Percentiles rank a stretch among this genome's conserved stretches.
phyloP scores from a whole-genome alignment of 2,113 vertebrate genomes.

The rabbit (Oryctolagus cuniculus) region DNA sequence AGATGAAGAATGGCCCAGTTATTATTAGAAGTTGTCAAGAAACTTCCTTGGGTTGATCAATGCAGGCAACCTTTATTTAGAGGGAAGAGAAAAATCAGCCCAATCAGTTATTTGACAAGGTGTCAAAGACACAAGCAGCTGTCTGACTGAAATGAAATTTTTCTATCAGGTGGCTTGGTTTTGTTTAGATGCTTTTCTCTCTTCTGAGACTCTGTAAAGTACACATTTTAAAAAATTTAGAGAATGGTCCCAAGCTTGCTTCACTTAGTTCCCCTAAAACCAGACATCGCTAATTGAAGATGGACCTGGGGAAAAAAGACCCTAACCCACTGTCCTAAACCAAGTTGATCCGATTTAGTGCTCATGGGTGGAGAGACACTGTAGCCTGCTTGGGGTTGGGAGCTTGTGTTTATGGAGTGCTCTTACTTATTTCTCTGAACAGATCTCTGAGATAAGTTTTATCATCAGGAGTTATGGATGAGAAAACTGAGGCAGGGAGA shows the following conservation, averaged over 20 bases:
- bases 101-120: slow-evolving; percentile 64
- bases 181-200: slow-evolving; percentile 22
- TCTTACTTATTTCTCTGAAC: background rate
- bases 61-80: slow-evolving; percentile 61
- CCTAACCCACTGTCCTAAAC: background rate
- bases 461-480: background rate
- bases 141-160: slow-evolving; percentile 56
- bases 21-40: slow-evolving; percentile 69
- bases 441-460: background rate
- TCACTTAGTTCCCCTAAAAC: background rate
- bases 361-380: background rate
- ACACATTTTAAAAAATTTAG: background rate
- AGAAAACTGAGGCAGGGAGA: background rate
- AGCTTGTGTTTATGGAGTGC: background rate
- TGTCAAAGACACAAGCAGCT: slow-evolving; percentile 47
- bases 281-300: background rate
- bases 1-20: slow-evolving; percentile 58
- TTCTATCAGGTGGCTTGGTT: slow-evolving; percentile 17
- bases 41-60: slow-evolving; percentile 71
- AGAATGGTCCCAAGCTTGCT: background rate
- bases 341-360: background rate
- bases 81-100: slow-evolving; percentile 55
- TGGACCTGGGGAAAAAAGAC: background rate
- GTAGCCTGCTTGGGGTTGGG: background rate
- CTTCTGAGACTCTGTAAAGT: background rate